Base-by-base conservation (phyloP, 1,140 invertebrate species). In the Pseudachorutes palmiensis region DNA sequence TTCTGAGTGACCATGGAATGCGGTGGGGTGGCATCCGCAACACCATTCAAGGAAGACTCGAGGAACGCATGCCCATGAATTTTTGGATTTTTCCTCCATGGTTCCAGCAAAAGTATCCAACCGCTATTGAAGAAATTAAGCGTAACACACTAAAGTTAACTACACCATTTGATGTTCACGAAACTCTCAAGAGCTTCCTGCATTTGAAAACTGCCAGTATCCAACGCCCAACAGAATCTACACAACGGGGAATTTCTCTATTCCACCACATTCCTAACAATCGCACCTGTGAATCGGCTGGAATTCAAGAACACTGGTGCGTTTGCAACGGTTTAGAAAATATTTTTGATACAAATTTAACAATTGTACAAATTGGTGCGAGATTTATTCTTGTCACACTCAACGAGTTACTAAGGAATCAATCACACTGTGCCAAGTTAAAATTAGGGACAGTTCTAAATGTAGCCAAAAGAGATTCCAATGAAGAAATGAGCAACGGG, bases 1-100 rank as follows among this genome's bases (percentile, higher is more conserved):
- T 95, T 24, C 81, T 94, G 71, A 94, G 92, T 74, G 94, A 98
- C 78, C 94, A 97, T 77, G 94, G 94, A 0, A 87, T 94, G 75
- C 78, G 94, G 30, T 96, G 89, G 80, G 93, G 93, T 1, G 80
- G 81, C 1, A 85, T 92, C 24, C 76, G 89, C n/a, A 26, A 51
- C 12, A 65, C 63, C 5, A 32, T 14, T 3, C 63, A 65, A 26
- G 84, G 84, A 0, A 79, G 81, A 68, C 71, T 84, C 3, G 84
- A 85, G 73, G 83, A 84, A 72, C 71, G 81, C 45, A 76, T 86
- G 63, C 84, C 84, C 26, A 82, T 83, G 72, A 77, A 84, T 68
- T 79, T 78, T 59, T 60, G 85, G 2, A 74, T 79, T 22, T 69
- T 84, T 5, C 83, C 84, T 1, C 66, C 75, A 60, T 78, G 78